A percentile compares a stretch with the other conserved stretches of the same genome.
phyloP scores from a whole-genome alignment of 1,140 invertebrate genomes.

The Stenopsyche tienmushanensis region DNA sequence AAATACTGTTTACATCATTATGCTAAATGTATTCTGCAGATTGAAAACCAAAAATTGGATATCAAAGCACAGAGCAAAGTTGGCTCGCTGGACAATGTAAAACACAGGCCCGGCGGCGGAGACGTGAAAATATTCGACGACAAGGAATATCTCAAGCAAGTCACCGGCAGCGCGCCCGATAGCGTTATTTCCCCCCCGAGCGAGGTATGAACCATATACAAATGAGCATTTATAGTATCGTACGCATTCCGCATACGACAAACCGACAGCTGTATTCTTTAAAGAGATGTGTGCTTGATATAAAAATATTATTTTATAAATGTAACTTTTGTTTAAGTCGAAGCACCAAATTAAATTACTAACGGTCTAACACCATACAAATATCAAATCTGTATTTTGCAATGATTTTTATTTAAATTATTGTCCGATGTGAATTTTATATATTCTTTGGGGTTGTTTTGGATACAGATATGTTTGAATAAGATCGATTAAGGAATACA shows the following conservation, averaged over 20 bases:
- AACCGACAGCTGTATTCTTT: not conserved
- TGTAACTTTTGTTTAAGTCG: not conserved
- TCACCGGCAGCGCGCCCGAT: slow-evolving; percentile 64
- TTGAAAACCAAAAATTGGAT: slow-evolving; percentile 83
- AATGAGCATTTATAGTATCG: too few species aligned
- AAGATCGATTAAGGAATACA: too few species aligned
- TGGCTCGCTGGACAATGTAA: slow-evolving; percentile 90
- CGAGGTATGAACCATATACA: slow-evolving; percentile 65
- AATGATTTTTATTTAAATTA: too few species aligned
- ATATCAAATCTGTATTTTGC: too few species aligned
- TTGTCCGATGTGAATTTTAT: too few species aligned
- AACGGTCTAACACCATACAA: too few species aligned
- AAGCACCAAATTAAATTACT: too few species aligned
- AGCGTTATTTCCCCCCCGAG: slow-evolving; percentile 63
- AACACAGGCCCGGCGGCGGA: slow-evolving; percentile 91
- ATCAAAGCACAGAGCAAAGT: slow-evolving; percentile 85
- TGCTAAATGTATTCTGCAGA: slow-evolving; percentile 60
- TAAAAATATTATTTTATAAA: slow-evolving; percentile 32
- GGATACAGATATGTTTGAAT: too few species aligned
- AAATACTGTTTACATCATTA: slow-evolving; percentile 3
- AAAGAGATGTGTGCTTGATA: slow-evolving; percentile 26
- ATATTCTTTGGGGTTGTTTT: too few species aligned
- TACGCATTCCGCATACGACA: too few species aligned
- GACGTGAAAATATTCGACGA: slow-evolving; percentile 93
- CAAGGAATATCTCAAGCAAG: slow-evolving; percentile 88